Percentiles rank a stretch among this genome's conserved stretches.
Conservation (phyloP, 2,113 vertebrate genomes). For the Heteronetta atricapilla region DNA sequence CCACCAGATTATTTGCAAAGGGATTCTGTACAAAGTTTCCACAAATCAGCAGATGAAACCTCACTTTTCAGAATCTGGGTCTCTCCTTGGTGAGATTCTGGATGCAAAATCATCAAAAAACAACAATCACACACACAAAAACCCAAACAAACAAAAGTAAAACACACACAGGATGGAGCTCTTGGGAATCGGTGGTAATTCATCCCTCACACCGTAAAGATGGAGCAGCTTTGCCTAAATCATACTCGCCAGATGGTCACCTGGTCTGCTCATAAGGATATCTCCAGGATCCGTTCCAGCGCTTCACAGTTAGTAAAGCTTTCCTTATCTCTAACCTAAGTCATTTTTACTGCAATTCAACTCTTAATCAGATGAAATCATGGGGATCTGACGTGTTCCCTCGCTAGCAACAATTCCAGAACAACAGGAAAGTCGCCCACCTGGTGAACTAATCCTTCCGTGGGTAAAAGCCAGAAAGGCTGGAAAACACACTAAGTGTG, state of each 20-base stretch:
- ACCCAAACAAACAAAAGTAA: neutral
- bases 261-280: neutral
- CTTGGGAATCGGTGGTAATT: neutral
- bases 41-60: neutral
- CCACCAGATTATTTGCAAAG: neutral
- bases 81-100: neutral
- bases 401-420: constrained; percentile 43
- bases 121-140: neutral
- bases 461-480: constrained; percentile 25
- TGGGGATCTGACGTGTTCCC: constrained; percentile 31
- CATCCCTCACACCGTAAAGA: neutral
- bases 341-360: neutral
- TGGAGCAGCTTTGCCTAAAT: neutral
- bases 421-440: constrained; percentile 41
- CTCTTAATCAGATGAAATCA: constrained; percentile 32
- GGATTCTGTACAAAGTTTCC: neutral
- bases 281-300: neutral
- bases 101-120: neutral
- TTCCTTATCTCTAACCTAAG: constrained; percentile 20
- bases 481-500: constrained; percentile 41
- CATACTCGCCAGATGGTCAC: neutral
- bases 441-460: constrained; percentile 53
- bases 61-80: neutral
- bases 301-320: neutral
- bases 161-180: neutral